Evolutionary conservation across 1,140 invertebrate species (phyloP).

Genomic region (Sitophilus oryzae): DNA sequence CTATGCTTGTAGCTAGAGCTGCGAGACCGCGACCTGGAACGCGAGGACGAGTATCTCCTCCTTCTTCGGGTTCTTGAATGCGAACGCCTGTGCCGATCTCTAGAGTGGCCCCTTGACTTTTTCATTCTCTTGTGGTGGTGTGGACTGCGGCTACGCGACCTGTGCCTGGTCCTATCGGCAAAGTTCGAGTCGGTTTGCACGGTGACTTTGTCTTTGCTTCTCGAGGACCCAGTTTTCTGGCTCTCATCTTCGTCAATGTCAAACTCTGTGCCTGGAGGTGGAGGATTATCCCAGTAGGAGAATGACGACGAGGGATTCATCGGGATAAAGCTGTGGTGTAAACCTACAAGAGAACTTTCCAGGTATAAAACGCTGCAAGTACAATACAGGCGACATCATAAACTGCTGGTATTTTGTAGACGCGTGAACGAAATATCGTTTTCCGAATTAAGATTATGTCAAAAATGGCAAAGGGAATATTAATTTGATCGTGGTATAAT

Average conservation of each 20-base stretch:
- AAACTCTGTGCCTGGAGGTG: slow-evolving; percentile 40
- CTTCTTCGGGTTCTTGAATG: slow-evolving; percentile 26
- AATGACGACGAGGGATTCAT: slow-evolving; percentile 36
- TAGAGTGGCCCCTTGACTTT: slow-evolving; percentile 24
- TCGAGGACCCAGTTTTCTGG: slow-evolving; percentile 16
- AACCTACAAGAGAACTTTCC: slow-evolving; percentile 45
- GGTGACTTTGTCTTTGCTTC: slow-evolving; percentile 13
- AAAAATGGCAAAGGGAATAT: slow-evolving; percentile 11
- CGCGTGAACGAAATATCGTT: not conserved
- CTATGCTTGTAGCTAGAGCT: slow-evolving; percentile 36
- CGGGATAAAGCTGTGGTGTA: slow-evolving; percentile 22
- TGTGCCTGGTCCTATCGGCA: slow-evolving; percentile 27
- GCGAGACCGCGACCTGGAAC: slow-evolving; percentile 30
- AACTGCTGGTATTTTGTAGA: slow-evolving; percentile 19
- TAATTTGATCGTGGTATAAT: not conserved
- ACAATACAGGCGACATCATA: slow-evolving; percentile 23
- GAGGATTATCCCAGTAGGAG: slow-evolving; percentile 38
- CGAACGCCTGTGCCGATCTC: slow-evolving; percentile 26
- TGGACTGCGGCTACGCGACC: slow-evolving; percentile 36
- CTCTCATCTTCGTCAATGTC: slow-evolving; percentile 18
- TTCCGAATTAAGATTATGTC: not conserved
- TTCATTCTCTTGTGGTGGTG: slow-evolving; percentile 25
- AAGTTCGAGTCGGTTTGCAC: slow-evolving; percentile 30
- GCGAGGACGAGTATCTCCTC: slow-evolving; percentile 24
- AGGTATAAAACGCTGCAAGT: slow-evolving; percentile 41